Percentiles rank a stretch among this genome's conserved stretches.
These are phyloP conservation scores for Agrochola circellaris DNA, from an alignment of 2,888 invertebrate genomes.

Conservation along the genomic window DNA sequence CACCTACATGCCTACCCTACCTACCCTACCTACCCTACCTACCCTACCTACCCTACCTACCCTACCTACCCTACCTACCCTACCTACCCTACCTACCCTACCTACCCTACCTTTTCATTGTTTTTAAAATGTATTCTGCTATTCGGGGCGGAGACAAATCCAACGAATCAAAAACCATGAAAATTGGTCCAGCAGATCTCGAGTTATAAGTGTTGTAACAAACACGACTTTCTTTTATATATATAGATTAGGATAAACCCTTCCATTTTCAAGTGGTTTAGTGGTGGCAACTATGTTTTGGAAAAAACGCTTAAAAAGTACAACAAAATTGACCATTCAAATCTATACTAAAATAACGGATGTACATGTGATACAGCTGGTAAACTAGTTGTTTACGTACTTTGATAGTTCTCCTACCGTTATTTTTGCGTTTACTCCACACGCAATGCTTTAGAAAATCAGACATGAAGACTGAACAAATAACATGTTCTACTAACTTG, in stretches of 20 bases:
- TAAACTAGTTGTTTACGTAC: slow-evolving; percentile 14
- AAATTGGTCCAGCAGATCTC: too few relatives aligned
- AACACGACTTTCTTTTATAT: too few relatives aligned
- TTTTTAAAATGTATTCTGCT: too few relatives aligned
- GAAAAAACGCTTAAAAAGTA: not conserved
- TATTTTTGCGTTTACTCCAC: slow-evolving; percentile 11
- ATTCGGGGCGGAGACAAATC: too few relatives aligned
- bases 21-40: too few relatives aligned
- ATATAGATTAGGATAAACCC: not conserved
- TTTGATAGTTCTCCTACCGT: slow-evolving; percentile 12
- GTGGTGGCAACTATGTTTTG: not conserved
- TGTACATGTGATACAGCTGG: not conserved
- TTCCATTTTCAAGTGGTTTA: not conserved
- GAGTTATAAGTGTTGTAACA: too few relatives aligned
- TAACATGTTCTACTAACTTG: slow-evolving; percentile 12
- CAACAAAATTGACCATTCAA: not conserved
- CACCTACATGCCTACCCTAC: too few relatives aligned
- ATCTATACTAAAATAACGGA: slow-evolving; percentile 5
- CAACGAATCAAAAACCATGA: too few relatives aligned
- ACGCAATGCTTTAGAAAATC: slow-evolving; percentile 26
- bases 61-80: too few relatives aligned
- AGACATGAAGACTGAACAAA: slow-evolving; percentile 4
- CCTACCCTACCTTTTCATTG: too few relatives aligned
- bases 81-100: too few relatives aligned
- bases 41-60: too few relatives aligned